Evolutionary conservation across 2,797 vertebrate genomes (phyloP), one percentile per base, ranked within the genome.

Genomic region (Eurystomus glaucurus): DNA sequence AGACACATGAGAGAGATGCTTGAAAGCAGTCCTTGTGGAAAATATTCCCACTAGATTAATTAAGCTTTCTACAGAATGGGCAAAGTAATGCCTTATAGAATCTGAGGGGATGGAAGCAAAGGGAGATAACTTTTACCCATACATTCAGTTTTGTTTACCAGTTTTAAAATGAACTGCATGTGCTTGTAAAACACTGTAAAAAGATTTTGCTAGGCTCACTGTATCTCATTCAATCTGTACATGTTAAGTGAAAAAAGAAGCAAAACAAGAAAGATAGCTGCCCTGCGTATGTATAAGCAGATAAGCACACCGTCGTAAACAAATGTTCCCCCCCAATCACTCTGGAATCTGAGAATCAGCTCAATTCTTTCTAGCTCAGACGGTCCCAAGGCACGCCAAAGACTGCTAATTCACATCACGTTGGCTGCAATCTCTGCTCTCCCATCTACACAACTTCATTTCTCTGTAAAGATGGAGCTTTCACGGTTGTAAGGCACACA

Each of bases 31-130:
- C 69, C 43, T 78, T 75, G 74, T 3, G 61, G 92, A 92, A 96
- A 95, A 93, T 51, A 92, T 51, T 85, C 93, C 91, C 87, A 51
- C 22, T 83, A 91, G 93, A 81, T 88, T 92, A 96, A 95, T 95
- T 82, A 95, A 88, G 60, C 29, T 72, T 95, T 91, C 68, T 55
- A 75, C 65, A 65, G 52, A 23, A 85, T 20, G 39, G 79, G 57
- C 75, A 96, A 88, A 92, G 64, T 39, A 90, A 76, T 0, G 9
- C 29, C 35, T 85, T 58, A 65, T 14, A 69, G 43, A 93, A 90
- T 46, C 45, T 11, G 35, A n/a, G 21, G 26, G 13, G 50, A 74
- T 8, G 21, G 71, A 87, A 93, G 77, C 31, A 75, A 85, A 83
- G 41, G 5, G 57, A 93, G 48, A 69, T 80, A 70, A 85, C 65